phyloP scores from a whole-genome alignment of 2,113 vertebrate species.

The Clinocottus analis region DNA sequence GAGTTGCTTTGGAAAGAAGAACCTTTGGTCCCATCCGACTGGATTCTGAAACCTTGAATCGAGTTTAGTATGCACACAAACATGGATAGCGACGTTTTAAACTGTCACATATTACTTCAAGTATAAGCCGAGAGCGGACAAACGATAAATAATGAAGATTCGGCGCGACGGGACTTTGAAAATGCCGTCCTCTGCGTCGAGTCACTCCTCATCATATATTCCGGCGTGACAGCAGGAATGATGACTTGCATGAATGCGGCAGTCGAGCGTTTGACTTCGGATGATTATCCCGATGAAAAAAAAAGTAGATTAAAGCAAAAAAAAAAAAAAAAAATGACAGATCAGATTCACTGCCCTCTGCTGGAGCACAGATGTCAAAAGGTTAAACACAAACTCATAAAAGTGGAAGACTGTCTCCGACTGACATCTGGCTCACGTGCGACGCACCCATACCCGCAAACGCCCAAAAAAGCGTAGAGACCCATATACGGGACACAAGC shows the following conservation, averaged over 20 bases:
- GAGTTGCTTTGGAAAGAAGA: conserved; percentile 7
- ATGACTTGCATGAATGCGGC: background rate
- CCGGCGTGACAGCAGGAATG: background rate
- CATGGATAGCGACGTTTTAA: conserved; percentile 1
- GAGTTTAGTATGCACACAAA: conserved; percentile 21
- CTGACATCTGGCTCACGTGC: background rate
- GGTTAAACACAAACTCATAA: conserved; percentile 16
- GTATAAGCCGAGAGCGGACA: background rate
- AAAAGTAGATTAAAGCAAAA: conserved; percentile 25
- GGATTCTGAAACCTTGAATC: conserved; percentile 42
- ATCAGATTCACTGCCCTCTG: conserved; percentile 70
- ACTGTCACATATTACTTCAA: conserved; percentile 32
- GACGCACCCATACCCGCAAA: background rate
- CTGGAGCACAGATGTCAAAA: conserved; percentile 63
- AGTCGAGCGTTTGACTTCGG: background rate
- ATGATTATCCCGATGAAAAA: too few species aligned
- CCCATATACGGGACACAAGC: conserved; percentile 40
- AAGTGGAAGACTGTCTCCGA: background rate
- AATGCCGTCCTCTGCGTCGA: background rate
- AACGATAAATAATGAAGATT: background rate
- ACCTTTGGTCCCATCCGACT: conserved; percentile 39
- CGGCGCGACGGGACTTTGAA: background rate
- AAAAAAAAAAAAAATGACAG: background rate
- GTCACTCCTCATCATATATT: background rate
- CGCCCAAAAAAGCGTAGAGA: background rate